Percentiles rank a stretch among this genome's conserved stretches.
These are phyloP conservation scores for Megaustenia siamemsis DNA, from an alignment of 2,888 invertebrate genomes.

Conservation along the genomic window DNA sequence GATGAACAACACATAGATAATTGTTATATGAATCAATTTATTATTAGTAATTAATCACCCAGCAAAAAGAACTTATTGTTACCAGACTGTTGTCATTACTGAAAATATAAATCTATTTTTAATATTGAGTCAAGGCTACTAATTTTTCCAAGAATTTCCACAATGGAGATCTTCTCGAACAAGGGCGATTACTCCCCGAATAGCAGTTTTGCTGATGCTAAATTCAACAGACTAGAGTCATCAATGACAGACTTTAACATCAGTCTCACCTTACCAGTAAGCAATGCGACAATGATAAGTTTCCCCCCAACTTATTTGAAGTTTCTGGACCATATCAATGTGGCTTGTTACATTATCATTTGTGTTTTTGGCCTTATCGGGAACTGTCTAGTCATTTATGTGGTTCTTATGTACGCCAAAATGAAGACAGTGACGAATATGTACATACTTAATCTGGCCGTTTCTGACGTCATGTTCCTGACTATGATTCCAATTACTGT, in stretches of 20 bases:
- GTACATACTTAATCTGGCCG: conserved; percentile 80
- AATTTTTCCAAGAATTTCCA: neutral
- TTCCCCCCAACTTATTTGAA: neutral
- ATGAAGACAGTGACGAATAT: conserved; percentile 81
- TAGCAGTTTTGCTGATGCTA: neutral
- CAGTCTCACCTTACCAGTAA: neutral
- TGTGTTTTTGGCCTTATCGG: conserved; percentile 77
- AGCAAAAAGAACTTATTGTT: no score
- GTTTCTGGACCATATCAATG: conserved; percentile 61
- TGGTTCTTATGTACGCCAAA: conserved; percentile 76
- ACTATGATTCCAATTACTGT: conserved; percentile 79
- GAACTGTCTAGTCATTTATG: conserved; percentile 79
- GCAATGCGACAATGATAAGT: neutral
- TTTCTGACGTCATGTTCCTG: conserved; percentile 80
- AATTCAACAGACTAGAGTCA: neutral
- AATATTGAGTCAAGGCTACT: no score
- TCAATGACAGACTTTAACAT: no score
- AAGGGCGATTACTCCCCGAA: neutral
- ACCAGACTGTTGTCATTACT: no score
- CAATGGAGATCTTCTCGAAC: neutral
- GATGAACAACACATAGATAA: no score
- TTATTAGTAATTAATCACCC: no score
- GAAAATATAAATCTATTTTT: no score
- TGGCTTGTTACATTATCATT: conserved; percentile 67
- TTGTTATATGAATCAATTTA: no score